A percentile compares a stretch with the other conserved stretches of the same genome.
Conservation (phyloP, 2,113 vertebrate genomes). For the Euleptes europaea region DNA sequence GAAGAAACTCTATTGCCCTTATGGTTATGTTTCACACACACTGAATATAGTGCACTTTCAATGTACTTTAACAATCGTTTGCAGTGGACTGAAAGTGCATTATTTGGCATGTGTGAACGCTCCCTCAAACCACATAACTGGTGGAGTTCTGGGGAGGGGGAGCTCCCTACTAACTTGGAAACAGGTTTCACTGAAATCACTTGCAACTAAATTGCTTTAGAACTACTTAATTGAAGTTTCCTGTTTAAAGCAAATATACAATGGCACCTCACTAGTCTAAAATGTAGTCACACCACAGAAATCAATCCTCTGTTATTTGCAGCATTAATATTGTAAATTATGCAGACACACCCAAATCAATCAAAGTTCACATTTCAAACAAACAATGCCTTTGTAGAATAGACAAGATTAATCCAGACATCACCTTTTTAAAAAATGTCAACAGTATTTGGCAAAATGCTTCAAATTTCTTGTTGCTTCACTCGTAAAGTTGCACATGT, state of each 20-base stretch:
- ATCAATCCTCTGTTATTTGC: background rate
- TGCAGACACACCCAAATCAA: background rate
- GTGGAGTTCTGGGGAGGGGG: too few species aligned
- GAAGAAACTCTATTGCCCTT: background rate
- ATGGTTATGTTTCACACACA: too few species aligned
- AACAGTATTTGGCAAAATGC: background rate
- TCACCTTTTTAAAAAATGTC: background rate
- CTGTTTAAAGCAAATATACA: background rate
- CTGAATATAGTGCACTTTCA: too few species aligned
- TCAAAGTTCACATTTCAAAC: background rate
- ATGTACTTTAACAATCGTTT: too few species aligned
- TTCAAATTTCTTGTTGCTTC: constrained; percentile 17
- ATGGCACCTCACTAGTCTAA: background rate
- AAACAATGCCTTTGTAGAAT: background rate
- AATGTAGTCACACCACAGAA: background rate
- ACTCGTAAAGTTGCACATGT: constrained; percentile 43
- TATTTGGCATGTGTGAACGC: too few species aligned
- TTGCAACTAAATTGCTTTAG: background rate
- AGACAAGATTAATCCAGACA: background rate
- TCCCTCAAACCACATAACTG: too few species aligned
- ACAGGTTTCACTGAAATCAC: background rate
- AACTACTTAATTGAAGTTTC: background rate
- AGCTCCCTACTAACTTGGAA: background rate
- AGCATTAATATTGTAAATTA: background rate
- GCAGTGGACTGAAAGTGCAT: too few species aligned